Evolutionary conservation across 2,888 invertebrate genomes (phyloP), one percentile per base, ranked within the genome.

Genomic region (Nemapogon koenigi): DNA sequence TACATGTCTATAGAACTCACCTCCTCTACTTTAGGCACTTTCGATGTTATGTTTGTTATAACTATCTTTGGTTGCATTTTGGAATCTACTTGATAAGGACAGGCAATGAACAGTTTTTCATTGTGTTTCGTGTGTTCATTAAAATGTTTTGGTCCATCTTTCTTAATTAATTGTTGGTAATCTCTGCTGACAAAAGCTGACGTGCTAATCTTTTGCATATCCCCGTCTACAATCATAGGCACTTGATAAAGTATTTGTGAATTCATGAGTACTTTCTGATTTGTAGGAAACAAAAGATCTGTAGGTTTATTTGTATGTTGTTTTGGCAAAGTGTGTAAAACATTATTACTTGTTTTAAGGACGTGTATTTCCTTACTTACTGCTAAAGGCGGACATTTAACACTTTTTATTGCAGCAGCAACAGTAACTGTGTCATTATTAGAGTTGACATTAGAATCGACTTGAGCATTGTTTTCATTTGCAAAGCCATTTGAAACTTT

Each of bases 1-100:
- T 83, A 83, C 30, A 81, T 49, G 49, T 83, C 83, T 48, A 83
- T 55, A 11, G 75, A 57, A 47, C 79, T 79, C 1, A 73, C 40
- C 49, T 71, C 72, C 11, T 78, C 72, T 26, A 52, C 22, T 49
- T 60, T 62, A 10, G 53, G 40, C 37, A 56, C 45, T 30, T 29
- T 38, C 16, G 64, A 55, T 40, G 61, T 55, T 41, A 70, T 49
- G 35, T 70, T 73, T 29, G 70, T 62, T 42, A 73, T 67, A 3
- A 73, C 60, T 43, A 72, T 63, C 49, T 75, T 73, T 28, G 73
- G 67, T 46, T 67, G 63, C 16, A 62, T 42, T 41, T 67, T 75
- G 1, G 66, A 49, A 6, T 31, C 31, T 7, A 35, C 35, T n/a
- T 71, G 71, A 43, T 68, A 69, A 2, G 71, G 67, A 37, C 71